Evolutionary conservation across 1,140 invertebrate species (phyloP), one percentile per base, ranked within the genome.

Genomic region (Cyrtorhinus lividipennis): DNA sequence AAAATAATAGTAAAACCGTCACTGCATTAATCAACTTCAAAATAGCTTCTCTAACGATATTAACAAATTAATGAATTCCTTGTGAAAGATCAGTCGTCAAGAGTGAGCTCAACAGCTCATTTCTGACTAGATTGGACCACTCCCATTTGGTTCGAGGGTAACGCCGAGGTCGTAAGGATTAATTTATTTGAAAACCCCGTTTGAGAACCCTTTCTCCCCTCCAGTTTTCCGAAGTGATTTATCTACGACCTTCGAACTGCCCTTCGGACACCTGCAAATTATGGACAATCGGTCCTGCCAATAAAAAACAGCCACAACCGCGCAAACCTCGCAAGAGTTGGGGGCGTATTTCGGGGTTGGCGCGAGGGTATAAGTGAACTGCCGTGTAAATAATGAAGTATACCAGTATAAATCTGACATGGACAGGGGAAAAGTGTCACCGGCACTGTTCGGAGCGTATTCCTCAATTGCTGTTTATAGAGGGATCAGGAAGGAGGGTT

Each of bases 391-490:
- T 59, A 59, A 59, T 59, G 58, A 59, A 59, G 58, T 59, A 59
- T 59, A 59, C 27, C 25, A 26, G 24, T 59, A 59, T 59, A 59
- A 59, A 59, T 59, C 58, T 59, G 58, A 59, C 58, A 59, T 59
- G 58, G 58, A 59, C 58, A 59, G 8, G 58, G 58, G n/a, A 13
- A 59, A 18, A 30, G 58, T 59, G 58, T 59, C 58, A 59, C 24
- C 22, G 24, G 58, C 58, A 59, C 48, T 10, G 26, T 59, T 59
- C 26, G 27, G 58, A 23, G n/a, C 5, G 10, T 53, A 26, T 30
- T 59, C 58, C 58, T 59, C 58, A 59, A 59, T 59, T 59, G 58
- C 58, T 59, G 58, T 59, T 59, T 59, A 59, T 59, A 59, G 58
- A 59, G 58, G 58, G 58, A 59, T 59, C 58, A 59, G 58, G 12